Evolutionary conservation across 2,888 invertebrate genomes (phyloP).

Genomic region (Drosophila maculinotata): DNA sequence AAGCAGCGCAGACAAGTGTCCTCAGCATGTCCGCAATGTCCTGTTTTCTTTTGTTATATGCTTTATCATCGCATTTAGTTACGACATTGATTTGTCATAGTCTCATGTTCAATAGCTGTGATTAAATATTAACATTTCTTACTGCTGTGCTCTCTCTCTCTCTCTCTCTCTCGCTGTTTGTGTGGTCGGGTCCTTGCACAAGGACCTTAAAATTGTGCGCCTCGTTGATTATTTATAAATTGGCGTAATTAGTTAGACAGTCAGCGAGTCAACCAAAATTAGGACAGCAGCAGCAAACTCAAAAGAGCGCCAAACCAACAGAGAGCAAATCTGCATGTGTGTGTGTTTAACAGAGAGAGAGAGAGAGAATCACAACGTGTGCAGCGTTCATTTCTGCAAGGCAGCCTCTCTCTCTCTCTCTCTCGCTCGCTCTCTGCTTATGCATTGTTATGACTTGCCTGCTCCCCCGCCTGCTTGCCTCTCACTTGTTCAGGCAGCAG

Average conservation of each 20-base stretch:
- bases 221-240: conserved; percentile 76
- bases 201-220: conserved; percentile 68
- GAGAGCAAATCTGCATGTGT: conserved; percentile 10
- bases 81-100: conserved; percentile 30
- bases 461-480: conserved; percentile 4
- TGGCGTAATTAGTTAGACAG: conserved; percentile 71
- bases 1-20: conserved; percentile 27
- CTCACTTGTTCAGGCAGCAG: no score
- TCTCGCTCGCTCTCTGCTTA: conserved; percentile 15
- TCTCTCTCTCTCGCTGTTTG: conserved; percentile 13
- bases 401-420: conserved; percentile 14
- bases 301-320: no score
- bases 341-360: not conserved
- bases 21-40: conserved; percentile 24
- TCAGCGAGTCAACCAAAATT: conserved; percentile 52
- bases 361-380: conserved; percentile 33
- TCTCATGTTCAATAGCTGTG: conserved; percentile 7
- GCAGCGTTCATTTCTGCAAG: conserved; percentile 75
- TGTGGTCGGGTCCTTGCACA: conserved; percentile 49
- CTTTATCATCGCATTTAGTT: not conserved
- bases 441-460: conserved; percentile 38
- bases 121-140: conserved; percentile 31
- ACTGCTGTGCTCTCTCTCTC: conserved; percentile 5
- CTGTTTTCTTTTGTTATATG: not conserved
- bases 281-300: conserved; percentile 49